Conservation (phyloP, 2,888 invertebrate species). For the Euzetes globulus region DNA sequence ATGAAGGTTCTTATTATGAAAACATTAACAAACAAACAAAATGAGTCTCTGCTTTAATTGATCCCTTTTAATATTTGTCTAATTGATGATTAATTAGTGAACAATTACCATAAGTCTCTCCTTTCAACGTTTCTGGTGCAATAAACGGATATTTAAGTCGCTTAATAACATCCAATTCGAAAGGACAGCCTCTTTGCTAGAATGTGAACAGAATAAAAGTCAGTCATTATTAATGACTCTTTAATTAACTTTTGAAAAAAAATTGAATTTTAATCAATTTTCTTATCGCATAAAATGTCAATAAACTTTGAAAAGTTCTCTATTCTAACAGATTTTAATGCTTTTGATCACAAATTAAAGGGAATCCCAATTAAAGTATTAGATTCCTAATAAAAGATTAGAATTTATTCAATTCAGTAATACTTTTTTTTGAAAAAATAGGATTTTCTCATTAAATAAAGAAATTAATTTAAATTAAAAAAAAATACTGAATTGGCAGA, state of each 20-base stretch:
- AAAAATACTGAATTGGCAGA: background rate
- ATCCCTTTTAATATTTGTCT: background rate
- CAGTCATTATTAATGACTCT: background rate
- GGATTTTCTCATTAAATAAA: no score
- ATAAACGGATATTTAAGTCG: slow-evolving; percentile 6
- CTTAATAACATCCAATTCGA: background rate
- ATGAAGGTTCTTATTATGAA: background rate
- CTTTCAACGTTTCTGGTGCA: slow-evolving; percentile 26
- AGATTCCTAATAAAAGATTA: no score
- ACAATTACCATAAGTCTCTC: slow-evolving; percentile 24
- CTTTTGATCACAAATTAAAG: no score
- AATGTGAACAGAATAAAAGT: background rate
- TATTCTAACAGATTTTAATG: no score
- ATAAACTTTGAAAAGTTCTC: no score
- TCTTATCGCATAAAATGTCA: background rate
- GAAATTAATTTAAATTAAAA: background rate
- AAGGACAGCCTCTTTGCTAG: slow-evolving; percentile 12
- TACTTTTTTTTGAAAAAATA: no score
- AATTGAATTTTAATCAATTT: background rate
- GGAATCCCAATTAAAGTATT: no score
- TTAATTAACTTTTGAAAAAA: background rate
- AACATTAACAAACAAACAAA: background rate
- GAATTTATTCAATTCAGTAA: no score
- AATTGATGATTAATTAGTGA: background rate
- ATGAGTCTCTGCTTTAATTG: background rate